Percentiles rank a stretch among this genome's conserved stretches.
Evolutionary conservation across 2,888 invertebrate genomes (phyloP).

Genomic region (Cryptus viduatorius): DNA sequence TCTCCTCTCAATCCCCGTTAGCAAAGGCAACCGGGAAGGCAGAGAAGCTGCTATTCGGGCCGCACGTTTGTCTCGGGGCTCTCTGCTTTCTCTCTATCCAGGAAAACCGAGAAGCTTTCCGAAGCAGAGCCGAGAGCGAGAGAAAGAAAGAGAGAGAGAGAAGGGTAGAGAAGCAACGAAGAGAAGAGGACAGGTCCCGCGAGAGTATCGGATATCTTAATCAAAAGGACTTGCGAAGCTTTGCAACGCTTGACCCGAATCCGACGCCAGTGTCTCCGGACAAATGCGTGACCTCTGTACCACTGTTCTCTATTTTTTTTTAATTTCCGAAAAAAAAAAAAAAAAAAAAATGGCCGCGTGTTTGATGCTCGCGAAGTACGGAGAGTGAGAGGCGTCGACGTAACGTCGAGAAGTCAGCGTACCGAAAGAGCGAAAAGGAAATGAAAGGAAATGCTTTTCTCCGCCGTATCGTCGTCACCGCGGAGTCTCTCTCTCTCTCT

Average conservation of each 20-base stretch:
- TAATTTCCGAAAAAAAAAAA: too few species aligned
- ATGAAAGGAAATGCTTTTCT: not conserved
- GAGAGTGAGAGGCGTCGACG: not conserved
- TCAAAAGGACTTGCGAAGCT: constrained; percentile 61
- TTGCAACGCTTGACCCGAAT: constrained; percentile 62
- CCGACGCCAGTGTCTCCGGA: constrained; percentile 29
- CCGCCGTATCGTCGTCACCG: not conserved
- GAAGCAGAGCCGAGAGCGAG: not conserved
- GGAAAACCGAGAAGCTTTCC: constrained; percentile 17
- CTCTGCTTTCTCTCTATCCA: constrained; percentile 12
- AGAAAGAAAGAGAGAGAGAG: constrained; percentile 6
- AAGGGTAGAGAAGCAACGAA: constrained; percentile 15
- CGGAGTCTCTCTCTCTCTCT: too few species aligned
- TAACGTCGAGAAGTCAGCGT: not conserved
- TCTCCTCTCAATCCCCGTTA: constrained; percentile 47
- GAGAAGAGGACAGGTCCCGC: constrained; percentile 39
- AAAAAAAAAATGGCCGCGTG: not conserved
- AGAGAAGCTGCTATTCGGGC: constrained; percentile 2
- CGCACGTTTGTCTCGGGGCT: constrained; percentile 35
- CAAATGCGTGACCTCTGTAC: constrained; percentile 12
- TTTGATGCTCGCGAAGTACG: not conserved
- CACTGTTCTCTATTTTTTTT: not conserved
- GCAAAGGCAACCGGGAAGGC: not conserved
- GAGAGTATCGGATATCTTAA: constrained; percentile 63
- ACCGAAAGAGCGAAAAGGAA: not conserved